Conservation (phyloP, 2,888 invertebrate genomes). For the Acanthosepion lycidas region DNA sequence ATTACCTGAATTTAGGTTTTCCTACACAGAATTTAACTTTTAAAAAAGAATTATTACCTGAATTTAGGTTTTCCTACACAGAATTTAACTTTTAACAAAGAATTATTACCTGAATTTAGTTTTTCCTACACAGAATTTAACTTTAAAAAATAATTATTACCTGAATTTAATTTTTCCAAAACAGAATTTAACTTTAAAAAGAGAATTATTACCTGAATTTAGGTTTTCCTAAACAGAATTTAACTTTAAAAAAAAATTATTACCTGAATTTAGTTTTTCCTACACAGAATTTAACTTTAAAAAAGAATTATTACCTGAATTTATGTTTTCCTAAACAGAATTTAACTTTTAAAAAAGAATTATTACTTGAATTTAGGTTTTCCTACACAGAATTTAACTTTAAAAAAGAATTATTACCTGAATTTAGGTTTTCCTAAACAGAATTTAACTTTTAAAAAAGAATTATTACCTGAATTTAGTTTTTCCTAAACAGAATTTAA, state of each 20-base stretch:
- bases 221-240: not conserved
- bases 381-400: not conserved
- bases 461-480: not conserved
- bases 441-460: not conserved
- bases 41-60: not conserved
- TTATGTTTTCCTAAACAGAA: not conserved
- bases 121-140: not conserved
- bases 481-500: not conserved
- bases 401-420: not conserved
- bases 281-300: not conserved
- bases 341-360: not conserved
- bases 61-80: not conserved
- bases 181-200: not conserved
- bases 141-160: not conserved
- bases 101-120: not conserved
- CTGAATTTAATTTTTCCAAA: not conserved
- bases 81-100: not conserved
- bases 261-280: not conserved
- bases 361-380: not conserved
- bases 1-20: not conserved
- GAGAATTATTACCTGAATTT: no score
- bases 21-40: not conserved
- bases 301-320: no score
- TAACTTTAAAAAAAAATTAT: not conserved
- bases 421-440: not conserved